Evolutionary conservation across 2,797 vertebrate genomes (phyloP), one percentile per base, ranked within the genome.

Genomic region (Neoniphon sammara): DNA sequence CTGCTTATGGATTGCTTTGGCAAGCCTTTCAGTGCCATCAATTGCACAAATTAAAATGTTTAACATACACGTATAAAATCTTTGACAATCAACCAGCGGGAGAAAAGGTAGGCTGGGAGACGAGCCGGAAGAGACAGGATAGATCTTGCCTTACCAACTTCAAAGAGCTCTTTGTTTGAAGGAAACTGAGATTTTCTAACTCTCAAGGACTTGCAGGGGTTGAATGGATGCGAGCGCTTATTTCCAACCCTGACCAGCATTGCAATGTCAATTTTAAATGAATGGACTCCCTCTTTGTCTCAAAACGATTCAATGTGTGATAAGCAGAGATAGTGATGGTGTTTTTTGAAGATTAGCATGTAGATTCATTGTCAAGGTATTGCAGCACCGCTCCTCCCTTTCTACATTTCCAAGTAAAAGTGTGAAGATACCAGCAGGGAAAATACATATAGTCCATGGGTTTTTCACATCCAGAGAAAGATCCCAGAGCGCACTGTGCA

Each of bases 401-500:
- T 74, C 54, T 68, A 82, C 77, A 78, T 78, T 80, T 83, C 67
- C 62, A 53, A 60, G 66, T 69, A 76, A 53, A 79, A 62, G 46
- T 63, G 62, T 85, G 80, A 81, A 72, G 50, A 67, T 60, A 75
- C 83, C 62, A 65, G 69, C 72, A 78, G 70, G 83, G 66, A 73
- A 80, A 88, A 81, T 85, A 84, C 81, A 85, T 75, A 85, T 74
- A 89, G 87, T 88, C 84, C 72, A 59, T 78, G 61, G 49, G 70
- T n/a, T 73, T 85, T 82, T 81, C 65, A 84, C 69, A 76, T 72
- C 73, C 63, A 83, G 79, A 83, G 66, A 81, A 75, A 80, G 72
- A 77, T 85, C 87, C 86, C 85, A 75, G 77, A 85, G 79, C 14
- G 52, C 70, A 62, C 68, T 78, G 80, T 77, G 84, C 81, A 87